Evolutionary conservation across 2,888 invertebrate species (phyloP).

Genomic region (Scaptomyza cyrtandrae): DNA sequence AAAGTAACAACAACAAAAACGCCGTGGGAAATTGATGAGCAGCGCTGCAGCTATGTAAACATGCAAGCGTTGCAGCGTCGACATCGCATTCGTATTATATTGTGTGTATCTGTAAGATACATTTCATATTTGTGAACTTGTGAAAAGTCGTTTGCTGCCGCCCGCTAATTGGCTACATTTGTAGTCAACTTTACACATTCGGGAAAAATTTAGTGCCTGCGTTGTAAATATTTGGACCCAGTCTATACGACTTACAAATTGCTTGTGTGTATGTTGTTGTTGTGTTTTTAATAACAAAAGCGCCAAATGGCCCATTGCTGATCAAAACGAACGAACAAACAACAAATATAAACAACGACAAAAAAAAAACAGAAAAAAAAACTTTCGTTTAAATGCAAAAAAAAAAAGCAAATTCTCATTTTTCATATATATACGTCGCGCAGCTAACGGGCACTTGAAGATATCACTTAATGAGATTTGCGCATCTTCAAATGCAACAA

Average conservation of each 20-base stretch:
- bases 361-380: constrained; percentile 8
- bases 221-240: constrained; percentile 66
- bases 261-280: constrained; percentile 14
- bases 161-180: constrained; percentile 72
- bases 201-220: constrained; percentile 37
- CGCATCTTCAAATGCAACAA: constrained; percentile 77
- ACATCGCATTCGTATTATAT: constrained; percentile 12
- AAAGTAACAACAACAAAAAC: constrained; percentile 38
- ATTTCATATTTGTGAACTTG: constrained; percentile 71
- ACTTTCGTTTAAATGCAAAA: constrained; percentile 29
- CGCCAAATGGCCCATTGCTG: constrained; percentile 72
- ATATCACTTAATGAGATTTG: constrained; percentile 83
- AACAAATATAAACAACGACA: background rate
- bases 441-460: constrained; percentile 81
- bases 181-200: constrained; percentile 69
- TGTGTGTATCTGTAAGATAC: constrained; percentile 52
- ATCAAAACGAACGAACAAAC: constrained; percentile 40
- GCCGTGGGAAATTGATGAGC: constrained; percentile 68
- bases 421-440: constrained; percentile 64
- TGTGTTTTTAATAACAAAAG: constrained; percentile 71
- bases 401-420: constrained; percentile 53
- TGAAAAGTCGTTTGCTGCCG: constrained; percentile 69
- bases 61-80: constrained; percentile 19
- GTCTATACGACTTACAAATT: constrained; percentile 37
- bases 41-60: constrained; percentile 68